Evolutionary conservation across 2,797 vertebrate genomes (phyloP), one percentile per base, ranked within the genome.

Genomic region (Chloroceryle inda): DNA sequence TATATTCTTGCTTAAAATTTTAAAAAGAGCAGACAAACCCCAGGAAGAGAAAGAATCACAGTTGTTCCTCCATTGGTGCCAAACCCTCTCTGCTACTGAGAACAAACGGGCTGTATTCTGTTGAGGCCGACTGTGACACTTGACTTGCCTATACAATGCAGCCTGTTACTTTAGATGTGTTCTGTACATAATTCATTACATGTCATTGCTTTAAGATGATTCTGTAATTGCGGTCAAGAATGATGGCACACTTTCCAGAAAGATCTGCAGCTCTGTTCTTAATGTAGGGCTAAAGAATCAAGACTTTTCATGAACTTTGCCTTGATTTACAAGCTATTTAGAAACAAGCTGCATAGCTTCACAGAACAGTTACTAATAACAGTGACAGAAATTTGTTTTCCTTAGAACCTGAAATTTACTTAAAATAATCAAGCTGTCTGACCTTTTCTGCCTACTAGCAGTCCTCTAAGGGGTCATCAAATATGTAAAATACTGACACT

Each of bases 301-400:
- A 77, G 78, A 35, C 38, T 85, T 35, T 35, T 76, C 47, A 40
- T 63, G 78, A 73, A 79, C 63, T 79, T 47, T 1, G 10, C 2
- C 29, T 91, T 94, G 86, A 93, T 92, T 95, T 93, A 90, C 80
- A 87, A 78, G 42, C 62, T 78, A 33, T 68, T 92, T 89, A 80
- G 71, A 82, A 91, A 85, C 3, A 58, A 73, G 35, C 44, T 24
- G 68, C 89, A 33, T 45, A 89, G 49, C 20, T 87, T 52, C 61
- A 44, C 4, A 7, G 33, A 68, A 49, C 5, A 22, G 47, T 85
- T 89, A 67, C 87, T 94, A 87, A 67, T 73, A 93, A 77, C 91
- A 63, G 29, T 6, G 29, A 45, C 31, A 92, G 33, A 55, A 69
- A 64, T 5, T 68, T 86, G 11, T 89, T 95, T 79, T 76, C 35